These are phyloP conservation scores for Atherinomorus stipes DNA, from an alignment of 2,113 vertebrate species.

Conservation along the genomic window DNA sequence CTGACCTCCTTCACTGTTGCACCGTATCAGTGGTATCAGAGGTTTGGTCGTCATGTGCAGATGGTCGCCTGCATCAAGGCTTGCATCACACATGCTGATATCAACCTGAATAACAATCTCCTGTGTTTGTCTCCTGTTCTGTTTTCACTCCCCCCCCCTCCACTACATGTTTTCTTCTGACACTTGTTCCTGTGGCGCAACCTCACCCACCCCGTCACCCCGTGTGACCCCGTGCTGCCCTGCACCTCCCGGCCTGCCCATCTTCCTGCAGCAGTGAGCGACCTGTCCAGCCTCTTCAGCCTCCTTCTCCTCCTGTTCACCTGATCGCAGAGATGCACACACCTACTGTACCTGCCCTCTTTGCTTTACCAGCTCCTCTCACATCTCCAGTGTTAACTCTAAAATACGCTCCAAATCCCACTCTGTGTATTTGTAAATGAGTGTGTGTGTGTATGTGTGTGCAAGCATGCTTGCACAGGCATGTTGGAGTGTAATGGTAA, in stretches of 20 bases:
- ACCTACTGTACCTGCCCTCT: conserved; percentile 24
- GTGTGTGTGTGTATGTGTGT: conserved; percentile 2
- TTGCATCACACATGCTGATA: conserved; percentile 71
- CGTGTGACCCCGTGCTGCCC: conserved; percentile 46
- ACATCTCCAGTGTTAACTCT: conserved; percentile 39
- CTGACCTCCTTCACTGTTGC: conserved; percentile 23
- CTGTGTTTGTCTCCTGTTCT: conserved; percentile 81
- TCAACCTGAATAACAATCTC: conserved; percentile 83
- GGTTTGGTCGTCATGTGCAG: conserved; percentile 62
- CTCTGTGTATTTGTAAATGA: conserved; percentile 30
- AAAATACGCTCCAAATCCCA: conserved; percentile 40
- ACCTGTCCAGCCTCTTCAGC: conserved; percentile 58
- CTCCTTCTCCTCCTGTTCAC: conserved; percentile 50
- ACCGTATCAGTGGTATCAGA: conserved; percentile 31
- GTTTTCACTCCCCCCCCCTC: conserved; percentile 76
- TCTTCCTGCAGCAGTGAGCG: conserved; percentile 70
- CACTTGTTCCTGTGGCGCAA: conserved; percentile 50
- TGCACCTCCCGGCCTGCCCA: conserved; percentile 42
- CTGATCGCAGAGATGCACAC: conserved; percentile 42
- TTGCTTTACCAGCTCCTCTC: conserved; percentile 21
- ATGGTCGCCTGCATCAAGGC: conserved; percentile 51
- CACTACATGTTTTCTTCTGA: conserved; percentile 59
- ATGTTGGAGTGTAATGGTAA: conserved; percentile 54
- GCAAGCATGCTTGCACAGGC: conserved; percentile 59
- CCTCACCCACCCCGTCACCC: conserved; percentile 53